These are phyloP conservation scores for Tamandua tetradactyla DNA, from an alignment of 2,797 vertebrate species.

Conservation along the genomic window DNA sequence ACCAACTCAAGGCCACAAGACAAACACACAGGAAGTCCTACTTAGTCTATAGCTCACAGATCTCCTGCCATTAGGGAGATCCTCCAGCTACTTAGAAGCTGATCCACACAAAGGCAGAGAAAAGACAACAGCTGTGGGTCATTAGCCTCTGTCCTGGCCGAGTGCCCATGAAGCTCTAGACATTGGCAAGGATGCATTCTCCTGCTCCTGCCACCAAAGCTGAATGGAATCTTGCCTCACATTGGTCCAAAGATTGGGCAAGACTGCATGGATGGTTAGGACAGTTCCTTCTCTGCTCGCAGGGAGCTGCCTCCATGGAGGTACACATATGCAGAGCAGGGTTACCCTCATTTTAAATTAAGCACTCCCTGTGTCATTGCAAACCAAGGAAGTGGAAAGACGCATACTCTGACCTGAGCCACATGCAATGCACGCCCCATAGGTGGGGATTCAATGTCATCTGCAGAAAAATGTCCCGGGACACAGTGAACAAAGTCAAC, in stretches of 20 bases:
- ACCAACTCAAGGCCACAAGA: not conserved
- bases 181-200: not conserved
- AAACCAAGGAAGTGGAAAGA: not conserved
- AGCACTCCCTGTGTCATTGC: not conserved
- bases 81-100: not conserved
- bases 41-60: not conserved
- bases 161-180: not conserved
- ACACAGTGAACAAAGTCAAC: not conserved
- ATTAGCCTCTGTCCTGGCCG: not conserved
- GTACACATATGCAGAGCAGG: not conserved
- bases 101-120: not conserved
- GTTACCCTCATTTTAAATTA: not conserved
- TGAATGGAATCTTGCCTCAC: not conserved
- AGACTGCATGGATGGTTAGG: fast-evolving
- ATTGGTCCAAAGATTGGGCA: not conserved
- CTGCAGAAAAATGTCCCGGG: not conserved
- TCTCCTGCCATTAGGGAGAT: not conserved
- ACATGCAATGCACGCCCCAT: fast-evolving
- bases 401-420: fast-evolving
- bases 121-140: not conserved
- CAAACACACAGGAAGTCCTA: not conserved
- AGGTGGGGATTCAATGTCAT: not conserved
- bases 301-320: not conserved
- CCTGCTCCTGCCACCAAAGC: not conserved
- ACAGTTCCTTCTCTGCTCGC: not conserved